phyloP scores from a whole-genome alignment of 2,113 vertebrate genomes.

The Bolborhynchus lineola region DNA sequence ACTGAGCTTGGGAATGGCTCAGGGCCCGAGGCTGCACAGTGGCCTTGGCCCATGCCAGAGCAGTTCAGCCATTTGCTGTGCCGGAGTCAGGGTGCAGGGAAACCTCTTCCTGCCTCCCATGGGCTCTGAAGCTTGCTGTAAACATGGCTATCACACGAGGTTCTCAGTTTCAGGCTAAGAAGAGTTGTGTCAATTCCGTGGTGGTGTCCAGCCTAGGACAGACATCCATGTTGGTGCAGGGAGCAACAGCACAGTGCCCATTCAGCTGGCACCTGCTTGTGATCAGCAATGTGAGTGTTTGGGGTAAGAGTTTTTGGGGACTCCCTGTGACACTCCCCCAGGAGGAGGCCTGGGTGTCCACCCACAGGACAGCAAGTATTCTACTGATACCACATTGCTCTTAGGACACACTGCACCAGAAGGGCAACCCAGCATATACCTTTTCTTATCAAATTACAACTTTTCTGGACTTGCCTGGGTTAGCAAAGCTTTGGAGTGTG shows the following conservation, averaged over 20 bases:
- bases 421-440: rapidly evolving
- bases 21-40: rapidly evolving
- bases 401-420: not conserved
- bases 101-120: rapidly evolving
- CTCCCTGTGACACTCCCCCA: not conserved
- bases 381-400: not conserved
- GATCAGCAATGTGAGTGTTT: not conserved
- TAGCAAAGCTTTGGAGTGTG: not conserved
- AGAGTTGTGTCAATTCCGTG: rapidly evolving
- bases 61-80: not conserved
- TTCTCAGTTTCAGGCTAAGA: not conserved
- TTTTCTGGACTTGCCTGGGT: not conserved
- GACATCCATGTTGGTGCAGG: rapidly evolving
- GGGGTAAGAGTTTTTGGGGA: rapidly evolving
- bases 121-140: not conserved
- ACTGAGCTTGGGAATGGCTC: not conserved
- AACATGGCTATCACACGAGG: rapidly evolving
- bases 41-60: rapidly evolving
- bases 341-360: not conserved
- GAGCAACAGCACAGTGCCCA: not conserved
- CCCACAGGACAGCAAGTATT: not conserved
- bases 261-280: not conserved
- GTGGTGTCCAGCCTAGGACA: not conserved
- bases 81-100: rapidly evolving
- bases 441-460: not conserved